These are phyloP conservation scores for Sclerurus mexicanus DNA, from an alignment of 2,113 vertebrate species.

Conservation along the genomic window DNA sequence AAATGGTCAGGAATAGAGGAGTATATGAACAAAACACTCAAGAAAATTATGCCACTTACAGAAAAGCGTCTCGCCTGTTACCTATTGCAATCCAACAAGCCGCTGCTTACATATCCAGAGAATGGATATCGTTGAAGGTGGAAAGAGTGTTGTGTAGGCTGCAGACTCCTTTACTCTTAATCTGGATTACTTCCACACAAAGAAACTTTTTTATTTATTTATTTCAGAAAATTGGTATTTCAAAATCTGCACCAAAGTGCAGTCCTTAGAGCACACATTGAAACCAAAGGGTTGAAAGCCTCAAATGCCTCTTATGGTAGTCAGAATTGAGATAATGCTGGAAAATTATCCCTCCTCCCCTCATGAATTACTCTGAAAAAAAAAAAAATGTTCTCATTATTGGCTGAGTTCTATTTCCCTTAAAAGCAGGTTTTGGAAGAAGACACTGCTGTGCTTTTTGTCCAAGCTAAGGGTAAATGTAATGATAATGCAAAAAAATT, in stretches of 20 bases:
- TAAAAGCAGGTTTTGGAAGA: conserved; percentile 10
- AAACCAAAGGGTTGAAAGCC: not conserved
- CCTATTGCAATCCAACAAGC: not conserved
- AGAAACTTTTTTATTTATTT: not conserved
- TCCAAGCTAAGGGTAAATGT: not conserved
- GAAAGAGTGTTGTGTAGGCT: not conserved
- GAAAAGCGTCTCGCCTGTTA: not conserved
- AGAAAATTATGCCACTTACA: not conserved
- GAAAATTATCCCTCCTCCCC: not conserved
- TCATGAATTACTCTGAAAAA: not conserved
- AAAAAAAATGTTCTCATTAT: not conserved
- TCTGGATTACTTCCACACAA: not conserved
- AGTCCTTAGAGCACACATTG: not conserved
- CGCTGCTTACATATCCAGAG: not conserved
- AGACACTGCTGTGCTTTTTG: not conserved
- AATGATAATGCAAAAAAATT: not conserved
- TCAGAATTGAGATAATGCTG: not conserved
- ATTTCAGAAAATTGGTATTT: not conserved
- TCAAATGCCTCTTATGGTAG: not conserved
- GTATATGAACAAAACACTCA: not conserved
- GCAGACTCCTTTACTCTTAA: not conserved
- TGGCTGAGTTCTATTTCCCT: not conserved
- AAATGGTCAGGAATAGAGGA: not conserved
- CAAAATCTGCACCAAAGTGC: not conserved
- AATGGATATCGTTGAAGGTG: not conserved